Base-by-base conservation (phyloP, 2,797 vertebrate genomes). In the Coregonus ussuriensis region DNA sequence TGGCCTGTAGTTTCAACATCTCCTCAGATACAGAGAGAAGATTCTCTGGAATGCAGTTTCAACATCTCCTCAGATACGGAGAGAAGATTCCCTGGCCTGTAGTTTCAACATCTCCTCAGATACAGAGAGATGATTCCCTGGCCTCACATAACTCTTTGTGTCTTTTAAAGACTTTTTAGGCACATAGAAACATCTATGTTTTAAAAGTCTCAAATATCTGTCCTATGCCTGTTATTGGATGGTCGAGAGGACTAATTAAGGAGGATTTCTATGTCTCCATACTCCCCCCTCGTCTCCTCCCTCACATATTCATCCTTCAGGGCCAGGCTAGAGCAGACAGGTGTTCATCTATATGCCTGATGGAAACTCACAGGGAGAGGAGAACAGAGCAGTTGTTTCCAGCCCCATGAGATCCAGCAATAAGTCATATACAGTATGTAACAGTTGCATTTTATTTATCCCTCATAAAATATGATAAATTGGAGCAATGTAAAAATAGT, bases 261-360 rank as follows among this genome's bases (percentile, higher is more conserved):
- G 25, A 65, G 62, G 6, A 29, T n/a, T 18, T 56, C 69, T 74
- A 59, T 21, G 72, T 29, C 59, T 71, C 41, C 54, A n/a, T 56
- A n/a, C 52, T 77, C 72, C 74, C 68, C 35, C 56, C 56, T 31
- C 52, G 15, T 68, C 56, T 68, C 74, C 75, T 72, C 78, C 81
- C 67, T 71, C 74, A 41, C 65, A 31, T 25, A 14, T 31, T 4
- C 3, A 14, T 66, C 29, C 63, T 29, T 14, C 63, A 14, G 63
- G 63, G 0, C 11, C 11, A 9, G 63, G 63, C 4, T 31, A 33
- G 76, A 63, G 77, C 71, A 82, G 79, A 77, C 84, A 81, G 84
- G 63, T 65, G 78, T 77, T 76, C 79, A 18, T 82, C 79, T 79
- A 74, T 81, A 73, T 83, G 62, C 16, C 76, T 74, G 76, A 72